A percentile compares a stretch with the other conserved stretches of the same genome.
These are phyloP conservation scores for Rhyacichthys aspro DNA, from an alignment of 2,797 vertebrate species.

Conservation along the genomic window DNA sequence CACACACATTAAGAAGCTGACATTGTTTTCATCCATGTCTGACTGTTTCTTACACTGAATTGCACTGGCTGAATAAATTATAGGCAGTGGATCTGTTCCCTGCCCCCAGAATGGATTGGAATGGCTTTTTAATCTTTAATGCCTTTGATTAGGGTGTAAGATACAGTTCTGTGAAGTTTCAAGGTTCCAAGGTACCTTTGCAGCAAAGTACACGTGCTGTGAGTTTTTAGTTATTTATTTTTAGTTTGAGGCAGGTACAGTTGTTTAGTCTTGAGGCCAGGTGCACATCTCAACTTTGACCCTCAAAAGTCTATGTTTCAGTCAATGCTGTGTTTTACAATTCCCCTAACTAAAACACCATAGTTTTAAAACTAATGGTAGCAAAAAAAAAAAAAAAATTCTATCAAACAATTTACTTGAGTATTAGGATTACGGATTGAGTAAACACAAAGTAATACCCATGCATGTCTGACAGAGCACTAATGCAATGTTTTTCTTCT, in stretches of 20 bases:
- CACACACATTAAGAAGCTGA: constrained; percentile 51
- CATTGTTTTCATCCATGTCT: constrained; percentile 62
- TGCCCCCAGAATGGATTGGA: constrained; percentile 31
- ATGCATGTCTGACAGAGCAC: constrained; percentile 65
- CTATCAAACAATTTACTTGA: too few relatives aligned
- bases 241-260: constrained; percentile 61
- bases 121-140: constrained; percentile 6
- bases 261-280: constrained; percentile 83
- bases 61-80: constrained; percentile 72
- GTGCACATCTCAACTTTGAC: constrained; percentile 80
- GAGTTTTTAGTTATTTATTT: constrained; percentile 51
- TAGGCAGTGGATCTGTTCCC: constrained; percentile 31
- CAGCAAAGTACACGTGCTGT: constrained; percentile 11
- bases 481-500: constrained; percentile 63
- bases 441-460: constrained; percentile 28
- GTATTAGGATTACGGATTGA: too few relatives aligned
- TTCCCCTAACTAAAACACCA: too few relatives aligned
- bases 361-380: too few relatives aligned
- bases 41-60: constrained; percentile 65
- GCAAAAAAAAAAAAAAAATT: neutral
- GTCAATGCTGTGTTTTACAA: too few relatives aligned
- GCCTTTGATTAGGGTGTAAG: constrained; percentile 10
- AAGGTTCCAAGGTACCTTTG: constrained; percentile 11
- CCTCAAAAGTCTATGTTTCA: constrained; percentile 12
- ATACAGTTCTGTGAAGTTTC: neutral